Base-by-base conservation (phyloP, 92 coral and sea anemone genomes). In the Actinernus sp. region DNA sequence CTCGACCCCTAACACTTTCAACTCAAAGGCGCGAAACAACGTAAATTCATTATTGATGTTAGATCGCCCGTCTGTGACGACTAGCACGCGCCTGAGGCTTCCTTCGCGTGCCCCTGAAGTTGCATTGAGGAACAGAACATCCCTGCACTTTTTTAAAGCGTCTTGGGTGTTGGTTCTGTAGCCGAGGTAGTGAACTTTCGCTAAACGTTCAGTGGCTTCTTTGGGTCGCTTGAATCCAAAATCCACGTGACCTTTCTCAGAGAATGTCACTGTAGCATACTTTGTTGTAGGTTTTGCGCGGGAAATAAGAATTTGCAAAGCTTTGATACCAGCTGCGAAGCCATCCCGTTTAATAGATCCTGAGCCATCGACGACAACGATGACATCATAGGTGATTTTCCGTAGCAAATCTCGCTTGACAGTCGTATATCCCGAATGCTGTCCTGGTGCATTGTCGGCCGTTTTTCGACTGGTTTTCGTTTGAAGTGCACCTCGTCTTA, bases 31-130 rank as follows among this genome's bases (percentile, higher is more conserved):
- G 19, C 79, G 67, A 30, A 70, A 84, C 39, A 88, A 49, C 2
- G 97, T 92, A 18, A 44, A 45, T 7, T 73, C 79, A 31, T 78
- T 45, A 10, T 79, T 20, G 30, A 78, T 43, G 52, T 92, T 92
- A 9, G 97, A 92, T 18, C 78, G 79, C 2, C 93, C 97, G 69
- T 92, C 97, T 0, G 97, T 87, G 21, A 92, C 57, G 2, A 92
- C 63, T 1, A 92, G 78, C 19, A 77, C 72, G 6, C 93, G 67
- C 65, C 74, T 88, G 36, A 30, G 59, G 17, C 88, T 66, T 4
- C 54, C 40, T 17, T 52, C 34, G 17, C 91, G 86, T 10, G 58
- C 63, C 28, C 85, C 73, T 1, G 87, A 72, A 4, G 73, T 48
- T n/a, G 37, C 24, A 31, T 50, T 56, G 27, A 50, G 58, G 40